phyloP scores from a whole-genome alignment of 2,113 vertebrate genomes.

The Archilochus colubris region DNA sequence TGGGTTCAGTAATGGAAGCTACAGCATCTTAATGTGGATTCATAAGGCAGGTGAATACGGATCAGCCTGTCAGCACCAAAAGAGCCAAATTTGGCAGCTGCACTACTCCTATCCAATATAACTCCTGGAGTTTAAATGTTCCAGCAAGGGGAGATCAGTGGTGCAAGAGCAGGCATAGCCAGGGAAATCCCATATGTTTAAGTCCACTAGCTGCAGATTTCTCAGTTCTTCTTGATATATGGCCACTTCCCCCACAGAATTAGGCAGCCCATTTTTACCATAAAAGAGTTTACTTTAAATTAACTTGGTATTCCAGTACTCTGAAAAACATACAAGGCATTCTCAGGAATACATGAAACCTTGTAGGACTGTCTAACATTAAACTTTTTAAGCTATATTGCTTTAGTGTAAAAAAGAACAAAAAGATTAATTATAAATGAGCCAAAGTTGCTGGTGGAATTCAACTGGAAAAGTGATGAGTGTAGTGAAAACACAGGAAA shows the following conservation, averaged over 20 bases:
- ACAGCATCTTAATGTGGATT: background rate
- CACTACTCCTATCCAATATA: accelerated
- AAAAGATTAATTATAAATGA: slow-evolving; percentile 24
- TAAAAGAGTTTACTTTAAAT: background rate
- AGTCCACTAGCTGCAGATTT: background rate
- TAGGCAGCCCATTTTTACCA: background rate
- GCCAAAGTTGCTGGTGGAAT: background rate
- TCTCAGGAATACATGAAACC: background rate
- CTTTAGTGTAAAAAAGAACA: slow-evolving; percentile 11
- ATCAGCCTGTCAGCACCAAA: background rate
- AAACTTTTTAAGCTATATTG: background rate
- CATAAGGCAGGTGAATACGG: background rate
- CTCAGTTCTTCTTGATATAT: accelerated
- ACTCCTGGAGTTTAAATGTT: background rate
- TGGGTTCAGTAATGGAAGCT: background rate
- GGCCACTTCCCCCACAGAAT: background rate
- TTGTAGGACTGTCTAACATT: background rate
- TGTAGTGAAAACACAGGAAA: background rate
- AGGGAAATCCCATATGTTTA: background rate
- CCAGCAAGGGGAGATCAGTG: background rate
- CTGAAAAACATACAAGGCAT: background rate
- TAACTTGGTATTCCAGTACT: background rate
- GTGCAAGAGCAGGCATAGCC: background rate
- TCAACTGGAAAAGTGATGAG: background rate
- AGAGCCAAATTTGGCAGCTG: accelerated